A percentile compares a stretch with the other conserved stretches of the same genome.
These are phyloP conservation scores for Campodea augens DNA, from an alignment of 1,140 invertebrate genomes.

Conservation along the genomic window DNA sequence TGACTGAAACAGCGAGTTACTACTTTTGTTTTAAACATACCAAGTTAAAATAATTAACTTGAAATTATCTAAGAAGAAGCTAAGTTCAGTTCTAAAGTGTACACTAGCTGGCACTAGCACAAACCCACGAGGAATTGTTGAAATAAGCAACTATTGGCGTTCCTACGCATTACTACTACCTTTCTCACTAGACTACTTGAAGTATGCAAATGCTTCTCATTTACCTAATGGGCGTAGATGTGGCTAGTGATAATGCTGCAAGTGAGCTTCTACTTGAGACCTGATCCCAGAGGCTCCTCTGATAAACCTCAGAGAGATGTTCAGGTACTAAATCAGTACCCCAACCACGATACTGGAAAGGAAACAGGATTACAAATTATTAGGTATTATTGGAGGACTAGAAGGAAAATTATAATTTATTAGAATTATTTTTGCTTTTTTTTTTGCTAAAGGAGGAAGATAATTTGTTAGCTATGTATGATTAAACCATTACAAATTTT, in stretches of 20 bases:
- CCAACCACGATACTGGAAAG: slow-evolving; percentile 64
- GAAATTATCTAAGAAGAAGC: too few relatives aligned
- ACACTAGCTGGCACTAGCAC: too few relatives aligned
- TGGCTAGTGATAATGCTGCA: slow-evolving; percentile 68
- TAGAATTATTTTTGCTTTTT: not conserved
- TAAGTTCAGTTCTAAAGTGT: too few relatives aligned
- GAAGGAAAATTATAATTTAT: not conserved
- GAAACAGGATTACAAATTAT: not conserved
- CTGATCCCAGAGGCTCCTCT: slow-evolving; percentile 72
- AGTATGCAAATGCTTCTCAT: too few relatives aligned
- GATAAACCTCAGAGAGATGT: slow-evolving; percentile 50
- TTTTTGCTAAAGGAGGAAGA: not conserved
- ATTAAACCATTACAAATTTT: too few relatives aligned
- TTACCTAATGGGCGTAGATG: slow-evolving; percentile 51
- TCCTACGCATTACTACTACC: too few relatives aligned
- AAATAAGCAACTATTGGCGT: too few relatives aligned
- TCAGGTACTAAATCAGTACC: slow-evolving; percentile 64
- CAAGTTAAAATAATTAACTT: too few relatives aligned
- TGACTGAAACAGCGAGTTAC: too few relatives aligned
- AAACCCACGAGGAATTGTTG: too few relatives aligned
- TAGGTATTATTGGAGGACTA: not conserved
- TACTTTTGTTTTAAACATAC: too few relatives aligned
- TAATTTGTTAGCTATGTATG: slow-evolving; percentile 10
- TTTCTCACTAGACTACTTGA: too few relatives aligned
- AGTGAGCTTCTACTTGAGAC: slow-evolving; percentile 68